Evolutionary conservation across 1,140 invertebrate genomes (phyloP).

Genomic region (Thaumatotibia leucotreta): DNA sequence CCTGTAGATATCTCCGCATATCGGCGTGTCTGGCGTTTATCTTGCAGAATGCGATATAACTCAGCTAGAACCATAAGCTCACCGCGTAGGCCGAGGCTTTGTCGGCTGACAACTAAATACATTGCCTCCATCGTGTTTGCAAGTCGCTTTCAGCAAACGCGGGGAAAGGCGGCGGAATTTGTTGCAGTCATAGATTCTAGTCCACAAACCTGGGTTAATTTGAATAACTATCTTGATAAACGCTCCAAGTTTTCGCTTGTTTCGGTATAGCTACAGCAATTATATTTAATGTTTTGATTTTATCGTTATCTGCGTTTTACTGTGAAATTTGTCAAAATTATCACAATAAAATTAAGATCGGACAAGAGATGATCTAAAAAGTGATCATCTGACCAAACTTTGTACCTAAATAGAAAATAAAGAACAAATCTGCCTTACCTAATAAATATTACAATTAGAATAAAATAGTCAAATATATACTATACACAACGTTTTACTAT

Average conservation of each 20-base stretch:
- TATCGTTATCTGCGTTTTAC: background rate
- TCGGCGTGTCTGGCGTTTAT: background rate
- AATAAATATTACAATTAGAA: too few relatives aligned
- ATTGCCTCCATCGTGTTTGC: background rate
- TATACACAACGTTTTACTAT: too few relatives aligned
- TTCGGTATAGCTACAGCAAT: too few relatives aligned
- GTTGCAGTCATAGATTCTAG: background rate
- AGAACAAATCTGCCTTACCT: too few relatives aligned
- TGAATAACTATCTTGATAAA: background rate
- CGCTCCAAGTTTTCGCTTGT: background rate
- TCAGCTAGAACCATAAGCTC: background rate
- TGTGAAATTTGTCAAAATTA: background rate
- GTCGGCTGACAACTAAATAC: background rate
- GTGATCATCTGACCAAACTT: too few relatives aligned
- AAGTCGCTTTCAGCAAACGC: background rate
- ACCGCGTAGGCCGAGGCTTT: background rate
- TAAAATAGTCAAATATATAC: too few relatives aligned
- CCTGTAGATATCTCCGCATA: conserved; percentile 1
- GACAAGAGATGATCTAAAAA: background rate
- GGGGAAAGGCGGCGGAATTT: background rate
- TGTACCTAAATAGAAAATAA: too few relatives aligned
- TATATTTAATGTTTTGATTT: too few relatives aligned
- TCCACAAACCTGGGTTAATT: background rate
- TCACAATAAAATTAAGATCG: background rate
- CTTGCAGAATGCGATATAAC: background rate